These are phyloP conservation scores for Collichthys lucidus DNA, from an alignment of 2,113 vertebrate genomes.

Conservation along the genomic window DNA sequence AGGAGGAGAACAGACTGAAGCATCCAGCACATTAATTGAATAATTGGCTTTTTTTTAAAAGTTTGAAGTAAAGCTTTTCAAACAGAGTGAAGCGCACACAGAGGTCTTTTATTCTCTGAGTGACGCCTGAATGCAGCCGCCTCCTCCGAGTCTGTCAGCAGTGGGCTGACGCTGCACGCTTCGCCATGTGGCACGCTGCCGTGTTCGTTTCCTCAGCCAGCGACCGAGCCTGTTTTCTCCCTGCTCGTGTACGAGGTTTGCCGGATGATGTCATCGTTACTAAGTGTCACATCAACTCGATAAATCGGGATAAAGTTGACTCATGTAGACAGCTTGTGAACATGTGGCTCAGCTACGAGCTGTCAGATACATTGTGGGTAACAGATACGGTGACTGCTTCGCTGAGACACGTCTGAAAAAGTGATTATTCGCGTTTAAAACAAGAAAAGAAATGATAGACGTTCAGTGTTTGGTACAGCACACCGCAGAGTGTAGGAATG, in stretches of 20 bases:
- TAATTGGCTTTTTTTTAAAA: constrained; percentile 29
- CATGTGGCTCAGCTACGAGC: constrained; percentile 16
- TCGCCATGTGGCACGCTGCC: constrained; percentile 40
- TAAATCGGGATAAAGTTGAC: constrained; percentile 32
- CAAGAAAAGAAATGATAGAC: neutral
- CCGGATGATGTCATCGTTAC: constrained; percentile 50
- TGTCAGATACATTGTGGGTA: constrained; percentile 24
- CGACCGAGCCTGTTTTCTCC: constrained; percentile 47
- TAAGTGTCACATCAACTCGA: constrained; percentile 20
- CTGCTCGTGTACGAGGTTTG: constrained; percentile 36
- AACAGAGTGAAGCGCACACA: constrained; percentile 8
- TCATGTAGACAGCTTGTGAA: constrained; percentile 26
- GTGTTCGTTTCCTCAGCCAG: constrained; percentile 47
- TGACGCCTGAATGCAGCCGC: constrained; percentile 51
- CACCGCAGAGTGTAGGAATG: neutral
- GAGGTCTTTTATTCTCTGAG: constrained; percentile 39
- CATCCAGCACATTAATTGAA: constrained; percentile 23
- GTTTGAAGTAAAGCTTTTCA: constrained; percentile 18
- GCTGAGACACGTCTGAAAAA: constrained; percentile 1
- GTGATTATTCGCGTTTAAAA: constrained; percentile 1
- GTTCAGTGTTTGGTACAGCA: neutral
- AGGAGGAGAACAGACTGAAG: neutral
- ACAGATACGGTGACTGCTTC: neutral
- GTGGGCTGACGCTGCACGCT: constrained; percentile 34
- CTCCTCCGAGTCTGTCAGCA: constrained; percentile 50